Evolutionary conservation across 1,140 invertebrate species (phyloP), one percentile per base, ranked within the genome.

Genomic region (Trichonephila clavipes): DNA sequence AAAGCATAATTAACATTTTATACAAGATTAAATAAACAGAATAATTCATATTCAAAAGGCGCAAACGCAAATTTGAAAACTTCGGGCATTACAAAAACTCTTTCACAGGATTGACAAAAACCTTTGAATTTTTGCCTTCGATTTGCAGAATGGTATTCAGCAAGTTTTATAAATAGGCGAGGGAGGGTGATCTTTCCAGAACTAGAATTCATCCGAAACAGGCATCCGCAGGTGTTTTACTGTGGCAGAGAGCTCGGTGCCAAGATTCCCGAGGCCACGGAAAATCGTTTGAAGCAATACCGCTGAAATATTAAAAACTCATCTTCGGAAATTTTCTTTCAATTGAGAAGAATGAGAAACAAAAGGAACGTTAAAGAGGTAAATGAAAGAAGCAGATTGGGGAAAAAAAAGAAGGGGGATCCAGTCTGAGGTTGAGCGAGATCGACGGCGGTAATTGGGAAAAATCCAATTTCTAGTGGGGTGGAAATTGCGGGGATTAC

Each of bases 381-480:
- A 77, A 40, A 34, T 34, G 72, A 34, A 77, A 77, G 34, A 77
- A 77, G 2, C 28, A 16, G 72, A 77, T 77, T 77, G 72, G 72
- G 28, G 62, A 19, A 14, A 21, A 18, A 0, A 34, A 24, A 16
- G 16, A 28, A 2, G 28, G 14, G 1, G 34, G 34, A 28, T 77
- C 24, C 34, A 28, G 24, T 18, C 51, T 24, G 28, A 18, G 34
- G 34, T 77, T 40, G 72, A 77, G 28, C 72, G 72, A 40, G 72
- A 77, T 77, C 72, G 72, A 83, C 40, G 51, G 51, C 19, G 82
- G 82, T 83, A 83, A 83, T 83, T 83, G 82, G 82, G 51, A 44
- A 83, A 83, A 83, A 83, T 83, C 82, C 82, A 83, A 83, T 83
- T 83, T 83, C 44, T n/a, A 83, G 58, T 59, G 82, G 72, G 82